These are phyloP conservation scores for Halocynthia roretzi DNA, from an alignment of 23 tunicate genomes.

Conservation along the genomic window DNA sequence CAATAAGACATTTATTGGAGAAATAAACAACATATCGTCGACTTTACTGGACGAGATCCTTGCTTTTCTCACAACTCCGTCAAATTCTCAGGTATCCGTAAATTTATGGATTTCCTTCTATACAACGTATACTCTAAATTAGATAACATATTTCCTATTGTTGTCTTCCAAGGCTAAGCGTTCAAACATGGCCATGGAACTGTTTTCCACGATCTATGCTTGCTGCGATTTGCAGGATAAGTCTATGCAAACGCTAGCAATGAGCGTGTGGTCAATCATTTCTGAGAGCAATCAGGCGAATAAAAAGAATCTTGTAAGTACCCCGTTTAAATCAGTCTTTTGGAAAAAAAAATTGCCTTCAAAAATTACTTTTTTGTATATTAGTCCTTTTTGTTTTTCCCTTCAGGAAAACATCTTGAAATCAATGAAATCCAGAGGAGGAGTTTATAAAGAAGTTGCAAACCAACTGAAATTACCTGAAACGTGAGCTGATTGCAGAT, in stretches of 20 bases:
- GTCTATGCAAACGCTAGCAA: constrained; percentile 49
- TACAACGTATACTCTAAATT: not conserved
- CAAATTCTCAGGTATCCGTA: not conserved
- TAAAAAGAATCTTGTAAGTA: not conserved
- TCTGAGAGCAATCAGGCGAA: not conserved
- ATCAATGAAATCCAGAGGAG: no score
- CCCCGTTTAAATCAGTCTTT: no score
- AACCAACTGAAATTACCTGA: no score
- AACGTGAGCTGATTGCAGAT: no score
- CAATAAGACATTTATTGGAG: constrained; percentile 56
- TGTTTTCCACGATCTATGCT: constrained; percentile 61
- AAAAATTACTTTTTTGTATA: no score
- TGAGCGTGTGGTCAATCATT: constrained; percentile 20
- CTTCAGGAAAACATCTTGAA: no score
- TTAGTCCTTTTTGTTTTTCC: no score
- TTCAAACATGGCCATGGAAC: constrained; percentile 29
- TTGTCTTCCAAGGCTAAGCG: not conserved
- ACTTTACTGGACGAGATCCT: constrained; percentile 58
- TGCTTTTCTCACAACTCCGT: constrained; percentile 34
- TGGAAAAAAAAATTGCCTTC: no score
- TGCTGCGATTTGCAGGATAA: constrained; percentile 41
- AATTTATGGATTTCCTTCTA: not conserved
- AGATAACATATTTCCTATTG: no score
- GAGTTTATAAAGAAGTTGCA: no score
- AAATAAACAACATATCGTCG: constrained; percentile 26